Evolutionary conservation across 1,140 invertebrate genomes (phyloP).

Genomic region (Phymorhynchus buccinoides): DNA sequence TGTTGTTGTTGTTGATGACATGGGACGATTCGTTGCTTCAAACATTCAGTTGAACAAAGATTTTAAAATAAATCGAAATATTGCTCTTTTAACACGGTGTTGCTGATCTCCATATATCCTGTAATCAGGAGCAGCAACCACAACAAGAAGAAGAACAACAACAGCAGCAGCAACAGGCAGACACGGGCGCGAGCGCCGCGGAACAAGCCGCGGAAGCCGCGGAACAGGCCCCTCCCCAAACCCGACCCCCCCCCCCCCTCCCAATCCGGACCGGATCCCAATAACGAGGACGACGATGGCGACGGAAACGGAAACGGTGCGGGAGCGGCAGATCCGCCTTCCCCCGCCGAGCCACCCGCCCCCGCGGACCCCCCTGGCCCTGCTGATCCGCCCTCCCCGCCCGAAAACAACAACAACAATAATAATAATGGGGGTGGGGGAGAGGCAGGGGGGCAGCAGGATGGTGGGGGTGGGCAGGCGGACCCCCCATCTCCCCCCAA

Average conservation of each 20-base stretch:
- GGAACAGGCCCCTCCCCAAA: background rate
- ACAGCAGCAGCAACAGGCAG: background rate
- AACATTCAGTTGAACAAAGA: no score
- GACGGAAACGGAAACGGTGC: background rate
- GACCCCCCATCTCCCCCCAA: background rate
- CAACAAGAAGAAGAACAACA: no score
- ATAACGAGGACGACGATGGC: conserved; percentile 12
- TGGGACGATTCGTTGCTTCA: no score
- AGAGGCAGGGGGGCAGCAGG: background rate
- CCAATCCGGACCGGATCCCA: background rate
- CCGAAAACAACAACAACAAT: background rate
- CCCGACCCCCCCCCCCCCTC: background rate
- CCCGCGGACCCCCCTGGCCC: background rate
- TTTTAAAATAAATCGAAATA: no score
- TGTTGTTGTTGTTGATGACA: no score
- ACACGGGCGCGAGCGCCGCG: background rate
- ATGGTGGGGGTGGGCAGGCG: background rate
- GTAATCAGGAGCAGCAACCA: no score
- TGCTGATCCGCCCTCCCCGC: background rate
- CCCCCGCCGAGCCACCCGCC: background rate
- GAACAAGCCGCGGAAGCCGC: background rate
- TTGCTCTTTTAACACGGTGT: no score
- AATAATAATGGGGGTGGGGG: background rate
- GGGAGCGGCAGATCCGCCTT: background rate
- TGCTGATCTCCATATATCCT: no score